phyloP scores from a whole-genome alignment of 2,888 invertebrate genomes.

The Isoperla grammatica region DNA sequence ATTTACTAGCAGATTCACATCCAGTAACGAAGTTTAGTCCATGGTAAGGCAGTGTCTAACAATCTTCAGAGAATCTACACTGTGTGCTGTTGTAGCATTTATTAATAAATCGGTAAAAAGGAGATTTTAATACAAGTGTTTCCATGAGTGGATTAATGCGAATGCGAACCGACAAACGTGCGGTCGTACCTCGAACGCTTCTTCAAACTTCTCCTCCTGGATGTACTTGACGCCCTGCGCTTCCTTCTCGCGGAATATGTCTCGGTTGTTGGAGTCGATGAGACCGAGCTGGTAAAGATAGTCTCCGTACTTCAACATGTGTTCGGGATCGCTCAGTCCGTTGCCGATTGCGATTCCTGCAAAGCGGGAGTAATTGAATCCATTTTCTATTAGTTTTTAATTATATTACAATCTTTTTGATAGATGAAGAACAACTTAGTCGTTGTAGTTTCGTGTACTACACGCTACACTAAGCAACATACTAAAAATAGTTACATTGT shows the following conservation, averaged over 20 bases:
- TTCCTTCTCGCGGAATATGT: slow-evolving; percentile 57
- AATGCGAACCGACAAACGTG: too few species aligned
- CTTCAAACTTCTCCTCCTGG: slow-evolving; percentile 54
- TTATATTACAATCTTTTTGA: not conserved
- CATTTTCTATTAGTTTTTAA: not conserved
- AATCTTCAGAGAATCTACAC: too few species aligned
- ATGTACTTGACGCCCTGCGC: slow-evolving; percentile 55
- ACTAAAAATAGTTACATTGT: too few species aligned
- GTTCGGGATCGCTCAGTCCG: slow-evolving; percentile 70
- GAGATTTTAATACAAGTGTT: too few species aligned
- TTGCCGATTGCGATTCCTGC: slow-evolving; percentile 72
- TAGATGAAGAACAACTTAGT: too few species aligned
- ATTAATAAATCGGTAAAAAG: too few species aligned
- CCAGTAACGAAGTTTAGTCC: not conserved
- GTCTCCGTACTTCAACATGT: slow-evolving; percentile 71
- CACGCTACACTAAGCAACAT: too few species aligned
- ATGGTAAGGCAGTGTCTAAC: too few species aligned
- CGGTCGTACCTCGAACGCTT: slow-evolving; percentile 66
- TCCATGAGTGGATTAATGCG: too few species aligned
- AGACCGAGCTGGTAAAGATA: slow-evolving; percentile 75
- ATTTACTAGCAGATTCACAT: too few species aligned
- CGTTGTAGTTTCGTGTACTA: not conserved
- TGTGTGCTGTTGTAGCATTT: too few species aligned
- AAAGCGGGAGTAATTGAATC: slow-evolving; percentile 35
- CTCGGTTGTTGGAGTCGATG: slow-evolving; percentile 57